Evolutionary conservation across 2,888 invertebrate species (phyloP).

Genomic region (Leucophenga maculata): DNA sequence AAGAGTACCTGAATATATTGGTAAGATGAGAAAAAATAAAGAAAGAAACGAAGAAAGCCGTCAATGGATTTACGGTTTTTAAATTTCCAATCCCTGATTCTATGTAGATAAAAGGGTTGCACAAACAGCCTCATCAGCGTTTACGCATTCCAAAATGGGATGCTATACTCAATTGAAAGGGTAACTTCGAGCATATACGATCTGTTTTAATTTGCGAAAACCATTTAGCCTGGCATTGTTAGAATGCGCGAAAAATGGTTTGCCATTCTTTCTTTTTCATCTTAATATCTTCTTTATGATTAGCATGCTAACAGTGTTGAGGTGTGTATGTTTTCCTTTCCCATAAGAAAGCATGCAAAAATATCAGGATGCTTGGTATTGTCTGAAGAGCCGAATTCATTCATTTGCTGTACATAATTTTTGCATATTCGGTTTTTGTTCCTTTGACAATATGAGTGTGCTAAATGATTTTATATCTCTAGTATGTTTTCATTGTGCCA

Average conservation of each 20-base stretch:
- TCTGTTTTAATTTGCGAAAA: conserved; percentile 8
- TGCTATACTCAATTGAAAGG: too few relatives aligned
- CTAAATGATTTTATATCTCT: conserved; percentile 14
- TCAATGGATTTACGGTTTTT: conserved; percentile 68
- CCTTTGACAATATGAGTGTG: conserved; percentile 2
- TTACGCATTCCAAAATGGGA: background rate
- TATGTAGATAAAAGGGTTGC: background rate
- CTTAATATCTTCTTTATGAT: conserved; percentile 44
- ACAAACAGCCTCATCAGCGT: background rate
- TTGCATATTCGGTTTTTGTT: conserved; percentile 45
- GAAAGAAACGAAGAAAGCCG: conserved; percentile 62
- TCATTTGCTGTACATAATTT: conserved; percentile 32
- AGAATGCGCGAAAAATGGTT: background rate
- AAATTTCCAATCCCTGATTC: conserved; percentile 48
- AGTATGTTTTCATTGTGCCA: conserved; percentile 34
- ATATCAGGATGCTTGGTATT: background rate
- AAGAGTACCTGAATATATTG: conserved; percentile 10
- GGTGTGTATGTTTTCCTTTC: conserved; percentile 66
- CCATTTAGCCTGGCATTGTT: conserved; percentile 48
- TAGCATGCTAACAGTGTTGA: conserved; percentile 46
- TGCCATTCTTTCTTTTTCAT: background rate
- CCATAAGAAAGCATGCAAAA: conserved; percentile 51
- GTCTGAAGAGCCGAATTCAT: conserved; percentile 14
- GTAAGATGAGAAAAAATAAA: conserved; percentile 54
- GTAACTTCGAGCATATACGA: background rate